Evolutionary conservation across 1,140 invertebrate species (phyloP).

Genomic region (Prorops nasuta): DNA sequence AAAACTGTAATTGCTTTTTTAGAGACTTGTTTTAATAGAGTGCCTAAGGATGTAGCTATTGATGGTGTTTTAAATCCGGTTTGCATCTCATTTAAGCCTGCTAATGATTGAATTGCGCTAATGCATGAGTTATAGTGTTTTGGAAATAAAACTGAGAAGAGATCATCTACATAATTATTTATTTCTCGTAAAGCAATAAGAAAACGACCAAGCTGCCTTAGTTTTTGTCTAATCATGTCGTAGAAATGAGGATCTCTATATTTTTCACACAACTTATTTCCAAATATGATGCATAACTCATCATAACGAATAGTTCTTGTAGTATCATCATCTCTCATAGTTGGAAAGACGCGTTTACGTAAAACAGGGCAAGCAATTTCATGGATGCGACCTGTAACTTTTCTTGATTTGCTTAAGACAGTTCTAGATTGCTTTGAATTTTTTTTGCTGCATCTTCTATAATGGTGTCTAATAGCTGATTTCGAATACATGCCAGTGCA

Average conservation of each 20-base stretch:
- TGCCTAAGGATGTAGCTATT: conserved; percentile 1
- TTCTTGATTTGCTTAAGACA: background rate
- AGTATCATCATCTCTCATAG: conserved; percentile 16
- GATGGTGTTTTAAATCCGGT: conserved; percentile 10
- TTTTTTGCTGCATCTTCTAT: conserved; percentile 1
- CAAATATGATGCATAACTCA: conserved; percentile 12
- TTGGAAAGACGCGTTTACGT: conserved; percentile 7
- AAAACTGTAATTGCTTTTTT: conserved; percentile 1
- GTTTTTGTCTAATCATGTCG: conserved; percentile 12
- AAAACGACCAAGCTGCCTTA: conserved; percentile 15
- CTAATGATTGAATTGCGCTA: no score
- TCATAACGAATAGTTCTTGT: conserved; percentile 16
- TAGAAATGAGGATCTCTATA: conserved; percentile 7
- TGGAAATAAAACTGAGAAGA: conserved; percentile 14
- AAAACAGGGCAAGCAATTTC: conserved; percentile 7
- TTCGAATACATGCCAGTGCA: conserved; percentile 14
- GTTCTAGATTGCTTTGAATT: conserved; percentile 3
- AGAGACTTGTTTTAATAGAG: conserved; percentile 9
- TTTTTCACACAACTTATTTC: conserved; percentile 17
- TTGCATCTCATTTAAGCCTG: no score
- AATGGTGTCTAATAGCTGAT: conserved; percentile 13
- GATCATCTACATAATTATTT: conserved; percentile 4
- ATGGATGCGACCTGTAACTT: conserved; percentile 12
- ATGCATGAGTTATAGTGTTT: no score
- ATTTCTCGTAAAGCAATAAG: conserved; percentile 3